Evolutionary conservation across 1,140 invertebrate species (phyloP).

Genomic region (Diachasmimorpha longicaudata): DNA sequence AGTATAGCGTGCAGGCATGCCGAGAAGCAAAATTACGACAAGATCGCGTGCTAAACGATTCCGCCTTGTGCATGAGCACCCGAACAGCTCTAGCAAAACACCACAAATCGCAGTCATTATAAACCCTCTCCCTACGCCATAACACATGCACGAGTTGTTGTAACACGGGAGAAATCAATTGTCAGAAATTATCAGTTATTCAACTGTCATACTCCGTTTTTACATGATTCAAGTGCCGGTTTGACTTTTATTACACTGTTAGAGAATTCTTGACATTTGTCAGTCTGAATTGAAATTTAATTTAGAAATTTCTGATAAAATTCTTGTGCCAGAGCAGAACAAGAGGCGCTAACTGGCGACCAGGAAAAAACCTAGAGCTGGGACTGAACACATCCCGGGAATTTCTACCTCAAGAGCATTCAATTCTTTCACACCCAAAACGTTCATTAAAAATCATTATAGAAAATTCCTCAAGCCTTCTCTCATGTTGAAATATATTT

Average conservation of each 20-base stretch:
- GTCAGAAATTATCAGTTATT: neutral
- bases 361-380: too few relatives aligned
- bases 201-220: neutral
- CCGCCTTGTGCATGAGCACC: conserved; percentile 29
- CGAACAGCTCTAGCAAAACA: conserved; percentile 27
- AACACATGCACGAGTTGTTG: neutral
- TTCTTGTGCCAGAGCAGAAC: too few relatives aligned
- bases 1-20: conserved; percentile 29
- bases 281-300: too few relatives aligned
- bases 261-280: too few relatives aligned
- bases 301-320: too few relatives aligned
- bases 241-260: neutral
- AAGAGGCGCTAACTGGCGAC: too few relatives aligned
- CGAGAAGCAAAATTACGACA: conserved; percentile 54
- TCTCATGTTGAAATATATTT: too few relatives aligned
- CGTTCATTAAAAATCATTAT: too few relatives aligned
- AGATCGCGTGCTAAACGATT: conserved; percentile 58
- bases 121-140: neutral
- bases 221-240: neutral
- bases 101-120: conserved; percentile 38
- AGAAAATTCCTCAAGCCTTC: too few relatives aligned
- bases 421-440: too few relatives aligned
- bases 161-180: neutral
- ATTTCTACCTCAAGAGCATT: too few relatives aligned
- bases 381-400: too few relatives aligned